Base-by-base conservation (phyloP, 1,140 invertebrate genomes). In the Anoplophora glabripennis region DNA sequence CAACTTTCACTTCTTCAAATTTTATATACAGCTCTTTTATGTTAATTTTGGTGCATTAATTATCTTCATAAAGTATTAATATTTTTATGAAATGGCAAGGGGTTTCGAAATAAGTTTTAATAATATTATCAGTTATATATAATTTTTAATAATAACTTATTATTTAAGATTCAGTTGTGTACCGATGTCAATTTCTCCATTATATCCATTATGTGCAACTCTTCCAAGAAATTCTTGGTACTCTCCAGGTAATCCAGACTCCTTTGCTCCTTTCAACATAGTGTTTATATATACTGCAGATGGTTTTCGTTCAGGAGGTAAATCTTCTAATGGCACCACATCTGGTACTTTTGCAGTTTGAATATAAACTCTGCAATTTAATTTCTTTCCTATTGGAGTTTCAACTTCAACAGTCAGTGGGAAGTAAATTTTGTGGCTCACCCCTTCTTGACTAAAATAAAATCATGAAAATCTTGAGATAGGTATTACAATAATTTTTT, bases 381-480 rank as follows among this genome's bases (percentile, higher is more conserved):
- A 66, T 46, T 62, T 74, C 34, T 71, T 63, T 3, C 84, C 86
- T 53, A 76, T 71, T 1, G 73, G 65, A 12, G 80, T 81, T 47
- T 77, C 61, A 17, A 92, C 76, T 28, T 82, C 74, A 3, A 90
- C 83, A 41, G 78, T 76, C 61, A 89, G 75, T 21, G 83, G 76
- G 71, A 81, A 81, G 70, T 92, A 93, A 57, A 88, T 79, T 38
- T 84, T 83, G 17, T 81, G 70, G 21, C 81, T 75, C 1, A 91
- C 89, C 53, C 86, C 86, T 83, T 92, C 89, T 79, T 93, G 89
- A 55, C 84, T 87, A 71, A 34, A 65, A 61, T 45, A 28, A 45
- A 45, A 17, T 10, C 9, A 45, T 45, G 44, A 45, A 12, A 45
- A 14, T 11, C n/a, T n/a, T n/a, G n/a, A n/a, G n/a, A n/a, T n/a